These are phyloP conservation scores for Lampris megalopsis DNA, from an alignment of 2,113 vertebrate species.

Conservation along the genomic window DNA sequence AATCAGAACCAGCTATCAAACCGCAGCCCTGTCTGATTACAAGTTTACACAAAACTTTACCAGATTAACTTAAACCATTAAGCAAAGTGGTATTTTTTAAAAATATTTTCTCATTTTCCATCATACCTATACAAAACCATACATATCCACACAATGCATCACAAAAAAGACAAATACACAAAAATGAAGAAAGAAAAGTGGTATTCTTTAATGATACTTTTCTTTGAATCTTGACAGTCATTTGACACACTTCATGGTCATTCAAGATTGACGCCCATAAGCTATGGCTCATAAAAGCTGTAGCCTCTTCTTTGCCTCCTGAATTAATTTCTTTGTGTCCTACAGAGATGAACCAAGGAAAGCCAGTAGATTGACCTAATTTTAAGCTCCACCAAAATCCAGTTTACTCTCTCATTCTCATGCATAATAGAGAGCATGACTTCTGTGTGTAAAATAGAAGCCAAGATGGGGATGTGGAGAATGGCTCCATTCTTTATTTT, in stretches of 20 bases:
- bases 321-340: slow-evolving; percentile 32
- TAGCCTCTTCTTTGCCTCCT: neutral
- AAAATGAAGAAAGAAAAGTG: too few species aligned
- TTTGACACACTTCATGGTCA: neutral
- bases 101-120: too few species aligned
- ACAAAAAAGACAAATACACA: too few species aligned
- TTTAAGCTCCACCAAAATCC: slow-evolving; percentile 39
- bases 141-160: too few species aligned
- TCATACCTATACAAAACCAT: too few species aligned
- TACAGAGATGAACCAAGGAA: slow-evolving; percentile 30
- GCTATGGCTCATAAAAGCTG: neutral
- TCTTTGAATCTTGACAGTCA: neutral
- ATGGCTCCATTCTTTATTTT: neutral
- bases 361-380: slow-evolving; percentile 40
- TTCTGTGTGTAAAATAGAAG: neutral
- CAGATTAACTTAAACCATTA: too few species aligned
- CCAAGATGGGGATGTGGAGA: neutral
- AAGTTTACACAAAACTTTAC: too few species aligned
- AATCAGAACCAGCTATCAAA: too few species aligned
- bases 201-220: too few species aligned
- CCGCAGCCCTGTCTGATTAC: too few species aligned
- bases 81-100: too few species aligned
- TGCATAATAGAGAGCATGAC: slow-evolving; percentile 49
- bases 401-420: slow-evolving; percentile 52
- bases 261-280: neutral